phyloP scores from a whole-genome alignment of 1,140 invertebrate genomes.

The Penaeus chinensis region DNA sequence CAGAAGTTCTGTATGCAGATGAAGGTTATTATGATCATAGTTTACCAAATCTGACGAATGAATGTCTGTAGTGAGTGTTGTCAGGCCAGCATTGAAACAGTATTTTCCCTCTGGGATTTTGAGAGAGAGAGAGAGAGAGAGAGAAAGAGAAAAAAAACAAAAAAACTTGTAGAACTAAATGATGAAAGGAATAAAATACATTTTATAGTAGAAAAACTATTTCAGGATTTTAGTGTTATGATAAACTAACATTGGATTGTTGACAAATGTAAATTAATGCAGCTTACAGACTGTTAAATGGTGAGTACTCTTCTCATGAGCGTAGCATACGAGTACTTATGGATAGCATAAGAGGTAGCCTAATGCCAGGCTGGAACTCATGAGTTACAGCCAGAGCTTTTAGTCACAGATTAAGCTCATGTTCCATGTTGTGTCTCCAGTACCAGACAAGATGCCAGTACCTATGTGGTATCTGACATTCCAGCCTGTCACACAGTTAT shows the following conservation, averaged over 20 bases:
- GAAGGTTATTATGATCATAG: neutral
- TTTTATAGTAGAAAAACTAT: too few relatives aligned
- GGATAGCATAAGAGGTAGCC: slow-evolving; percentile 17
- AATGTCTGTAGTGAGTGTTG: neutral
- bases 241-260: slow-evolving; percentile 14
- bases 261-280: neutral
- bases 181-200: too few relatives aligned
- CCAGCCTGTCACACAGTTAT: slow-evolving; percentile 19
- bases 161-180: neutral
- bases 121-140: neutral
- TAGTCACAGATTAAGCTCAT: slow-evolving; percentile 24
- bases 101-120: slow-evolving; percentile 28
- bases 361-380: slow-evolving; percentile 31
- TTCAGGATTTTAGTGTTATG: neutral
- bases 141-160: neutral
- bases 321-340: slow-evolving; percentile 7
- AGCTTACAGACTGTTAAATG: neutral
- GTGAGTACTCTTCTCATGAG: slow-evolving; percentile 4
- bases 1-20: slow-evolving; percentile 14
- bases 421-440: slow-evolving; percentile 12
- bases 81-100: slow-evolving; percentile 23
- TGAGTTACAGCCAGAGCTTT: slow-evolving; percentile 19
- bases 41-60: neutral
- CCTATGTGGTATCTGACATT: slow-evolving; percentile 25
- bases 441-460: slow-evolving; percentile 27